Conservation (phyloP, 2,797 vertebrate genomes). For the Erpetoichthys calabaricus region DNA sequence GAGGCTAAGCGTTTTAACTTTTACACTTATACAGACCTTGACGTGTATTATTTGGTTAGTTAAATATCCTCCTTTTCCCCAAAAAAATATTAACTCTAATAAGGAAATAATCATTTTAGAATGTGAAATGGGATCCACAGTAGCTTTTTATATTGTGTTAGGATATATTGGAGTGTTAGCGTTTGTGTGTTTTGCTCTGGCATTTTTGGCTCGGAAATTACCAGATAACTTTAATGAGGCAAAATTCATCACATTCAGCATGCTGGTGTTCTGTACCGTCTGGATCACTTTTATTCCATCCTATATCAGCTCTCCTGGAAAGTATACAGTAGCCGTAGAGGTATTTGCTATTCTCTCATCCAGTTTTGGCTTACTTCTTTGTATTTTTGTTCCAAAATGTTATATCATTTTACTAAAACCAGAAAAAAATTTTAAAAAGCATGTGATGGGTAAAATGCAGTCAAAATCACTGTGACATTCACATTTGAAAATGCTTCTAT, state of each 20-base stretch:
- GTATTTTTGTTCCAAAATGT: slow-evolving; percentile 47
- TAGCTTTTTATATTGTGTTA: slow-evolving; percentile 49
- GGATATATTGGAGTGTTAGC: slow-evolving; percentile 49
- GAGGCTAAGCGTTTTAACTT: slow-evolving; percentile 40
- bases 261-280: slow-evolving; percentile 53
- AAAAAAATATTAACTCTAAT: slow-evolving; percentile 37
- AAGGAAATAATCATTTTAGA: slow-evolving; percentile 48
- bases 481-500: no score
- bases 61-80: slow-evolving; percentile 35
- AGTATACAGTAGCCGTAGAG: slow-evolving; percentile 48
- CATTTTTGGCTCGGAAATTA: slow-evolving; percentile 46
- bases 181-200: slow-evolving; percentile 43
- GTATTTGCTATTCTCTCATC: slow-evolving; percentile 53
- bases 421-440: slow-evolving; percentile 46
- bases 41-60: slow-evolving; percentile 45
- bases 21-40: slow-evolving; percentile 41
- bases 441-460: slow-evolving; percentile 32
- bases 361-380: slow-evolving; percentile 44
- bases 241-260: slow-evolving; percentile 56
- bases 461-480: no score
- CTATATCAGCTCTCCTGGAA: slow-evolving; percentile 51
- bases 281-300: slow-evolving; percentile 55
- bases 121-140: slow-evolving; percentile 47
- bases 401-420: slow-evolving; percentile 48
- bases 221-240: slow-evolving; percentile 54